Conservation (phyloP, 2,797 vertebrate species). For the Mastacembelus armatus region DNA sequence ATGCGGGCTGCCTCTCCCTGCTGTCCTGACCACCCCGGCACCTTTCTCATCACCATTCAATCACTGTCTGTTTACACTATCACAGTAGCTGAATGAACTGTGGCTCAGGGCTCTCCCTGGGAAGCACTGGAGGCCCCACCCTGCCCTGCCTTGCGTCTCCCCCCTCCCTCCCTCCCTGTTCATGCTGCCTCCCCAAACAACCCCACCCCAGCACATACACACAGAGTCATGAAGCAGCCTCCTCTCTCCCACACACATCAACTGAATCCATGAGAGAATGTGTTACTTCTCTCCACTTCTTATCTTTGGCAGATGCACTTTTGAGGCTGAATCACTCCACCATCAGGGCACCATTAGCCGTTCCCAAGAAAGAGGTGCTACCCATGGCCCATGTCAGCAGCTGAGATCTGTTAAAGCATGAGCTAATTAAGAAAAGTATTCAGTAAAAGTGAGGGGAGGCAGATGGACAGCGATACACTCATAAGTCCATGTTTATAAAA, state of each 20-base stretch:
- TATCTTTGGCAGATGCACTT: conserved; percentile 82
- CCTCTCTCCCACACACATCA: conserved; percentile 53
- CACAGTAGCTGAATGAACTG: conserved; percentile 79
- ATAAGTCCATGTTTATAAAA: background rate
- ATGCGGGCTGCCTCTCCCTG: conserved; percentile 65
- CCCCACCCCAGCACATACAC: conserved; percentile 45
- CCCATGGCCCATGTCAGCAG: conserved; percentile 32
- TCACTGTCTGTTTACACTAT: conserved; percentile 87
- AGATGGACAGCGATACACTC: background rate
- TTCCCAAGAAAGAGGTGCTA: conserved; percentile 44
- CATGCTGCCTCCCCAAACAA: conserved; percentile 38
- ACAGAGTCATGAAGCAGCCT: conserved; percentile 40
- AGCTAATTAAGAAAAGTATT: conserved; percentile 25
- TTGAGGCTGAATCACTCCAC: conserved; percentile 64
- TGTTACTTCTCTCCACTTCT: conserved; percentile 71
- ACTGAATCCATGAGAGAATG: conserved; percentile 57
- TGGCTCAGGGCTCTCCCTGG: conserved; percentile 80
- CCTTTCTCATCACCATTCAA: conserved; percentile 84
- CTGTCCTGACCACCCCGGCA: conserved; percentile 69
- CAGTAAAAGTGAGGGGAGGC: conserved; percentile 3
- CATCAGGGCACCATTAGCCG: conserved; percentile 59
- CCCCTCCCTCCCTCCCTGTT: conserved; percentile 23
- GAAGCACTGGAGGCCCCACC: conserved; percentile 73
- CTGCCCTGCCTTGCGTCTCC: conserved; percentile 47
- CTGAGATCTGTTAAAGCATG: conserved; percentile 25